Evolutionary conservation across 2,113 vertebrate genomes (phyloP), one percentile per base, ranked within the genome.

Genomic region (Tichodroma muraria): DNA sequence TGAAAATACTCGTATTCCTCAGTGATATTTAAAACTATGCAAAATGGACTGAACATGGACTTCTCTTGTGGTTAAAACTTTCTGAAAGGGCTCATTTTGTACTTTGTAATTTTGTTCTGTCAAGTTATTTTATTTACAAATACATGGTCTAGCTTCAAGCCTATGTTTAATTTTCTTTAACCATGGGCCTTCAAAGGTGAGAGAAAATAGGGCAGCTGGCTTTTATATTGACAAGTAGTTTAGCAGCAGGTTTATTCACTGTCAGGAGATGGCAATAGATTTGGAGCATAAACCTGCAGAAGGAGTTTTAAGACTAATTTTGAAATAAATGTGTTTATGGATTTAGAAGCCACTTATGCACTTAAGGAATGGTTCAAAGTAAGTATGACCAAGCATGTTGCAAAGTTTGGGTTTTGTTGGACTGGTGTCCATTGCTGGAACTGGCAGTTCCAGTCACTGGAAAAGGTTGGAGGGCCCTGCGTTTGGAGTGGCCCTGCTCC

Each of bases 51-150:
- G 60, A 59, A 85, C 61, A 4, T 66, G 1, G 3, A 77, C 50
- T 94, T 94, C 35, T 87, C 59, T 91, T 94, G 54, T 94, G 85
- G 49, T 80, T 85, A 76, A 13, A 72, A 56, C 66, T 84, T 97
- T 49, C 76, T 86, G 54, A 88, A 95, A 89, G 92, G 94, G 96
- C 91, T 96, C 5, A 3, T 83, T 95, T 97, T 4, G 1, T 97
- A 71, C 77, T 90, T 89, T 96, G 91, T 92, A 95, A 89, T 95
- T 90, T 91, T 88, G 31, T 78, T 93, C 73, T 95, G 80, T 96
- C 61, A 63, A n/a, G 63, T 68, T 87, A 82, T 69, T 96, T 96
- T 91, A 76, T 96, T 95, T 91, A 91, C 93, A 96, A 96, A 96
- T 96, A 96, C 14, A 94, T 4, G 44, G 61, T 92, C 27, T 85